These are phyloP conservation scores for Chloroceryle inda DNA, from an alignment of 2,797 vertebrate species.

Conservation along the genomic window DNA sequence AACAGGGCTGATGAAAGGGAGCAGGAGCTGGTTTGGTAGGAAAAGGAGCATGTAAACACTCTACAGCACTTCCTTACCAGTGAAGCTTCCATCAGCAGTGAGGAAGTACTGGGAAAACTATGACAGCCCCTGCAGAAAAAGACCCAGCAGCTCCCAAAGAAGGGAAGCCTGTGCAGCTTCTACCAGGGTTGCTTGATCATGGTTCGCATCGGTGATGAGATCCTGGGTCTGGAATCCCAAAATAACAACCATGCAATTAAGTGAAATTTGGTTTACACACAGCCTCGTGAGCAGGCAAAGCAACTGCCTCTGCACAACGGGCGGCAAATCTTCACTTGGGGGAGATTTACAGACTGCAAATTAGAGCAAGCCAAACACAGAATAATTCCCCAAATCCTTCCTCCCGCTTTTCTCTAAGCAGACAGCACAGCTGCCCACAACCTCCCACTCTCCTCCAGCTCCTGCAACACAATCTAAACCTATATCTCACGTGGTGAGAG, in stretches of 20 bases:
- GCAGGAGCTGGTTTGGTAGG: neutral
- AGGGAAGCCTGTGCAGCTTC: neutral
- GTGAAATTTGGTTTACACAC: neutral
- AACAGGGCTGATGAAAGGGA: neutral
- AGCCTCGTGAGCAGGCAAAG: neutral
- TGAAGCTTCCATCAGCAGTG: accelerated
- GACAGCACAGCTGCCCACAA: neutral
- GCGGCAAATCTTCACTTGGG: neutral
- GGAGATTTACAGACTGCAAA: neutral
- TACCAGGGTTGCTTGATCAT: neutral
- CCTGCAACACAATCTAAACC: neutral
- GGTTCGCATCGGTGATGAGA: neutral
- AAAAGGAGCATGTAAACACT: neutral
- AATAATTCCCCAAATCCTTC: neutral
- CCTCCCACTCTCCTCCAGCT: neutral
- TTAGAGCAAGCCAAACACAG: neutral
- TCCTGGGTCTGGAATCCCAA: neutral
- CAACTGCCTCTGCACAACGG: neutral
- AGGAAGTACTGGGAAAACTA: neutral
- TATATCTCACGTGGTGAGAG: accelerated
- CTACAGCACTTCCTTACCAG: neutral
- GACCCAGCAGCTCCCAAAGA: neutral
- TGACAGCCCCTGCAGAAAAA: neutral
- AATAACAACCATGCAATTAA: neutral
- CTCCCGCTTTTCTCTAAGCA: neutral